Conservation (phyloP, 2,113 vertebrate genomes). For the Ammospiza nelsoni region DNA sequence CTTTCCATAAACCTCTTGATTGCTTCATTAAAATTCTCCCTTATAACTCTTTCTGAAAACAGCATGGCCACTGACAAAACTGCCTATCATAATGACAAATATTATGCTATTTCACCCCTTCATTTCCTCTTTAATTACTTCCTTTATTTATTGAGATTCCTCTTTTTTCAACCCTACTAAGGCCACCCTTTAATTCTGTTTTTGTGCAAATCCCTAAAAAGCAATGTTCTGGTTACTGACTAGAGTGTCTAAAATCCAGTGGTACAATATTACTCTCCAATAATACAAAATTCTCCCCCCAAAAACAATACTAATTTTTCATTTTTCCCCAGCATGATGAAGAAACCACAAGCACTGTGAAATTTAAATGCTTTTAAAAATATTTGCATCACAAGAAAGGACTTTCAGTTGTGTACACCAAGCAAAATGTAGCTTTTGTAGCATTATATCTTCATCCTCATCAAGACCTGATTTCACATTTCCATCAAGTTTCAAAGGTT, state of each 20-base stretch:
- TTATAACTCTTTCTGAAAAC: not conserved
- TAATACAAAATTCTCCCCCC: not conserved
- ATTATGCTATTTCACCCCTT: not conserved
- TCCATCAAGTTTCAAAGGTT: not conserved
- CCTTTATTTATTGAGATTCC: not conserved
- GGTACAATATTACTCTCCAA: not conserved
- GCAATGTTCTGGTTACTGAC: not conserved
- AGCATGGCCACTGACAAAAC: not conserved
- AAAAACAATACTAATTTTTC: not conserved
- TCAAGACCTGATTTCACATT: not conserved
- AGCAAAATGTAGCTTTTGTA: not conserved
- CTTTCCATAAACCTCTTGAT: not conserved
- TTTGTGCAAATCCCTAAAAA: not conserved
- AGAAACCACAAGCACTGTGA: not conserved
- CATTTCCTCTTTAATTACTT: not conserved
- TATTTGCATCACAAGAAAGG: not conserved
- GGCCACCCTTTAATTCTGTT: not conserved
- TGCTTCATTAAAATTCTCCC: slow-evolving; percentile 11
- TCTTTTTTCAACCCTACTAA: not conserved
- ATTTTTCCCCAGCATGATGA: not conserved
- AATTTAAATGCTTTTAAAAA: not conserved
- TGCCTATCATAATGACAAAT: not conserved
- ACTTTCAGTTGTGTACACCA: not conserved
- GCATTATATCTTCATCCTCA: not conserved
- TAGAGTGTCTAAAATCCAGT: not conserved